Base-by-base conservation (phyloP, 2,888 invertebrate genomes). In the Cabera pusaria region DNA sequence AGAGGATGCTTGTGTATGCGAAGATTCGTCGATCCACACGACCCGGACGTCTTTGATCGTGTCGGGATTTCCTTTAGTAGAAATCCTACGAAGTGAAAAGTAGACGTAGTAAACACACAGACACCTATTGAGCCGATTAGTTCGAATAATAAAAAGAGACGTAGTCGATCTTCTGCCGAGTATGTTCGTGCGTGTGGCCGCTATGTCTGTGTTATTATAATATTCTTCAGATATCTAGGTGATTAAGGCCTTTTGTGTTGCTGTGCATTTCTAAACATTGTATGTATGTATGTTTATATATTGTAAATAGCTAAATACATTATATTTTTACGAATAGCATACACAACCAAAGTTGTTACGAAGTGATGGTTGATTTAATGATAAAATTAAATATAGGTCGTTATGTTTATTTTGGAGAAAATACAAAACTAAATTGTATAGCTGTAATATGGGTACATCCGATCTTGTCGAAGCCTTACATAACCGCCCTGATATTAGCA, bases 341-440 rank as follows among this genome's bases (percentile, higher is more conserved):
- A 89, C 88, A 87, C 90, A 90, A 90, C 90, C 90, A 90, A 90
- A 90, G 90, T 90, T 89, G 90, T 90, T 90, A 89, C 81, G 81
- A 89, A 86, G 85, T 88, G 87, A 88, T 86, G 90, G 89, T 90
- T 90, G 89, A 85, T 79, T 83, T 82, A 87, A 85, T 85, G 80
- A 81, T 84, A 86, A 81, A 78, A 72, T 78, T 79, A 81, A 65
- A 73, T 82, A 71, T 86, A 86, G 77, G 77, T 82, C 77, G 85
- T 88, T 88, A 86, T 75, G 82, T 86, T 86, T 86, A 86, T 83
- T 78, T 78, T 79, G 72, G 69, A 78, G 76, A 72, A 61, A 72
- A 73, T 77, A 73, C 73, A 76, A 72, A 71, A 59, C 52, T 67
- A 72, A 64, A 45, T 63, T 71, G 73, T 73, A 71, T 69, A 73